phyloP scores from a whole-genome alignment of 2,888 invertebrate species.

The Napeogenes sylphis region DNA sequence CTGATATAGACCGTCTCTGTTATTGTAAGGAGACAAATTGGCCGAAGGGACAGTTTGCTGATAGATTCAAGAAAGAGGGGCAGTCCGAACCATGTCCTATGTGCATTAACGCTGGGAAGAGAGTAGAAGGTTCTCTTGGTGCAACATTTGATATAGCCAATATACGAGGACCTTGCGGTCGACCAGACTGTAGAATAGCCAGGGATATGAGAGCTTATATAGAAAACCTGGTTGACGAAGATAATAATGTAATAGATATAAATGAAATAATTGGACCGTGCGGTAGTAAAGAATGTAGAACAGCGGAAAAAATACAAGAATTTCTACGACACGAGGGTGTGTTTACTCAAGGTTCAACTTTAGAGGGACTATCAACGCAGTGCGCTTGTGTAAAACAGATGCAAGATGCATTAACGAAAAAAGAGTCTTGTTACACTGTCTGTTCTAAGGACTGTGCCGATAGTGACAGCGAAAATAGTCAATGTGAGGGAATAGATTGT shows the following conservation, averaged over 20 bases:
- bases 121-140: slow-evolving; percentile 32
- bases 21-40: slow-evolving; percentile 63
- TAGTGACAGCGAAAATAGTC: slow-evolving; percentile 41
- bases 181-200: slow-evolving; percentile 65
- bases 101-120: slow-evolving; percentile 52
- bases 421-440: slow-evolving; percentile 44
- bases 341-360: slow-evolving; percentile 45
- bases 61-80: slow-evolving; percentile 56
- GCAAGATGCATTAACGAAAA: slow-evolving; percentile 49
- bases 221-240: slow-evolving; percentile 63
- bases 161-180: slow-evolving; percentile 68
- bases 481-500: slow-evolving; percentile 52
- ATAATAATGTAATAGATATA: slow-evolving; percentile 54
- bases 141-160: slow-evolving; percentile 62
- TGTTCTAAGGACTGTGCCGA: slow-evolving; percentile 55
- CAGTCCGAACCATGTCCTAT: slow-evolving; percentile 57
- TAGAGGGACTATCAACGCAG: slow-evolving; percentile 62
- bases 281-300: slow-evolving; percentile 62
- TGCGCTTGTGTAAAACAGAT: slow-evolving; percentile 63
- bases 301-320: slow-evolving; percentile 61
- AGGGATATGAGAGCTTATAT: slow-evolving; percentile 63
- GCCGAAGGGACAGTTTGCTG: slow-evolving; percentile 59
- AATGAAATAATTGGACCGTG: slow-evolving; percentile 64
- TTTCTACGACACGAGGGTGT: slow-evolving; percentile 60
- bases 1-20: slow-evolving; percentile 65